Base-by-base conservation (phyloP, 2,113 vertebrate species). In the Anas platyrhynchos region DNA sequence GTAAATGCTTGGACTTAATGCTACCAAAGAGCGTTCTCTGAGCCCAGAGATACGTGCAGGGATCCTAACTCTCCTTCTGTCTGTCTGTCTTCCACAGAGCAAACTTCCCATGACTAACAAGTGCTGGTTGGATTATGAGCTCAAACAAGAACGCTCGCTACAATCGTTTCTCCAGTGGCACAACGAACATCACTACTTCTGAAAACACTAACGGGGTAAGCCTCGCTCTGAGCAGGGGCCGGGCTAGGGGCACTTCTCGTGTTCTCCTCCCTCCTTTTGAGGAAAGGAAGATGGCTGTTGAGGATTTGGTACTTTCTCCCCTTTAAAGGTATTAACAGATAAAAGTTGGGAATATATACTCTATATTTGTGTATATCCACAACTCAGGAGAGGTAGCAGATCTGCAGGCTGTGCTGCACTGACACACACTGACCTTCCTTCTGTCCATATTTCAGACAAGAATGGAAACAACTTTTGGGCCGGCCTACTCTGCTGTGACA, bases 401-500 rank as follows among this genome's bases (percentile, higher is more conserved):
- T 52, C 26, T 71, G 59, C 38, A 62, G 29, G 69, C 48, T 59
- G 61, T 25, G 82, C 62, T 27, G 62, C 56, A 6, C 23, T 7
- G 16, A 15, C 13, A 21, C 3, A 0, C 16, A 1, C 83, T 96
- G 83, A 95, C 59, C 10, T 67, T 62, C 1, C 1, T 58, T 81
- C 74, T 69, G 8, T 96, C 94, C 25, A 68, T 72, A 15, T 93
- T 96, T 72, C 97, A 99, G 99, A 98, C 97, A 95, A 99, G 98
- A 97, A 99, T 99, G 99, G 99, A 99, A 97, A 98, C 99, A 16
- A 98, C 99, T 38, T 99, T 99, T 59, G 99, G 98, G 41, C 98
- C 99, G 3, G 98, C 99, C 46, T 99, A 99, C 95, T 98, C 99
- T 23, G 96, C 99, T 4, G 99, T 99, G 79, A 98, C 98, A 6